A percentile compares a stretch with the other conserved stretches of the same genome.
These are phyloP conservation scores for Octomys mimax DNA, from an alignment of 2,797 vertebrate species.

Conservation along the genomic window DNA sequence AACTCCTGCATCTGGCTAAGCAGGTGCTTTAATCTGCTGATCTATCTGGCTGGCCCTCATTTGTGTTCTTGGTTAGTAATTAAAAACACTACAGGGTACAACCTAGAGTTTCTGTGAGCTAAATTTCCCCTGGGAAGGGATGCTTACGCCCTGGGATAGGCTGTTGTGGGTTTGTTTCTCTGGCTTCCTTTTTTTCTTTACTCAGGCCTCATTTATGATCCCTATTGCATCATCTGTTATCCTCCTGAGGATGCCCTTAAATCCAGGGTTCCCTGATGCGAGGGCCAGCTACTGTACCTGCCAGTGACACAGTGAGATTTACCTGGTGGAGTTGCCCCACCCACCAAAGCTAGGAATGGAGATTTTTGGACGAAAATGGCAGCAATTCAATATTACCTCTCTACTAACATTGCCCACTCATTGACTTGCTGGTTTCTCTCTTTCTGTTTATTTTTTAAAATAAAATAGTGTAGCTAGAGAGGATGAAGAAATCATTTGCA, in stretches of 20 bases:
- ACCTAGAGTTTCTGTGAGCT: accelerated
- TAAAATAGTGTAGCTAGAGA: not conserved
- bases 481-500: not conserved
- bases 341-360: not conserved
- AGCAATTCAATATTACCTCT: not conserved
- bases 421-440: not conserved
- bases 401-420: not conserved
- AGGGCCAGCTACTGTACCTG: too few relatives aligned
- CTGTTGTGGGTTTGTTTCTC: not conserved
- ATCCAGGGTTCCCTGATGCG: not conserved
- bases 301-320: not conserved
- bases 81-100: accelerated
- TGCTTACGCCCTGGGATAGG: too few relatives aligned
- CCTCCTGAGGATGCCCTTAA: not conserved
- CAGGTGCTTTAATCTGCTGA: too few relatives aligned
- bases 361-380: not conserved
- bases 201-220: not conserved
- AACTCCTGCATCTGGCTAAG: too few relatives aligned
- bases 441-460: not conserved
- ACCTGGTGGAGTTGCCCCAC: not conserved
- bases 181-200: not conserved
- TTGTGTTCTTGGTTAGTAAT: not conserved
- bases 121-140: not conserved
- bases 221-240: not conserved
- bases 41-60: not conserved